These are phyloP conservation scores for Formica selysi DNA, from an alignment of 1,140 invertebrate genomes.

Conservation along the genomic window DNA sequence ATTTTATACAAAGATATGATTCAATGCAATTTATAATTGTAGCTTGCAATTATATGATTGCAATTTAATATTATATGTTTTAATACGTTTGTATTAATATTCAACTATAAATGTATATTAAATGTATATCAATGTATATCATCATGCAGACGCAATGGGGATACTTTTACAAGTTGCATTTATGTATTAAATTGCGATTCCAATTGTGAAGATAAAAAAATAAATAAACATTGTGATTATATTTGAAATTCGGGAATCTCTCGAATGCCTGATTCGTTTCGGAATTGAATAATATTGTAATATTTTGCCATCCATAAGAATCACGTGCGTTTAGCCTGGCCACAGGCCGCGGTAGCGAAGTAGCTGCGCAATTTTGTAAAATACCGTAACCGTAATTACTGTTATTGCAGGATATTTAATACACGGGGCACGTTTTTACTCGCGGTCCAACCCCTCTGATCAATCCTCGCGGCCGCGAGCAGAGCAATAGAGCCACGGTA, in stretches of 20 bases:
- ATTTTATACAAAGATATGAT: not conserved
- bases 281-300: conserved; percentile 24
- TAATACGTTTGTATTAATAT: not conserved
- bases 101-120: not conserved
- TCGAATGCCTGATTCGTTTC: conserved; percentile 16
- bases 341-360: conserved; percentile 18
- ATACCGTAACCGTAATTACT: conserved; percentile 61
- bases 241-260: not conserved
- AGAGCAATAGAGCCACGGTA: conserved; percentile 48
- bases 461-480: conserved; percentile 30
- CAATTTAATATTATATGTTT: not conserved
- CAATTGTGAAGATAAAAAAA: not conserved
- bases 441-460: conserved; percentile 50
- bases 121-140: conserved; percentile 18
- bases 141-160: not conserved
- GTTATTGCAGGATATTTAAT: conserved; percentile 64
- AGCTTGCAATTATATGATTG: not conserved
- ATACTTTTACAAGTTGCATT: conserved; percentile 13
- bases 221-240: conserved; percentile 5
- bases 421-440: conserved; percentile 49
- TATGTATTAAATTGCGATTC: conserved; percentile 1
- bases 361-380: conserved; percentile 56
- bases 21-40: not conserved
- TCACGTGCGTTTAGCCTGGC: conserved; percentile 41
- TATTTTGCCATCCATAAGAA: conserved; percentile 47